phyloP scores from a whole-genome alignment of 2,888 invertebrate species.

The Crossocerus cetratus region DNA sequence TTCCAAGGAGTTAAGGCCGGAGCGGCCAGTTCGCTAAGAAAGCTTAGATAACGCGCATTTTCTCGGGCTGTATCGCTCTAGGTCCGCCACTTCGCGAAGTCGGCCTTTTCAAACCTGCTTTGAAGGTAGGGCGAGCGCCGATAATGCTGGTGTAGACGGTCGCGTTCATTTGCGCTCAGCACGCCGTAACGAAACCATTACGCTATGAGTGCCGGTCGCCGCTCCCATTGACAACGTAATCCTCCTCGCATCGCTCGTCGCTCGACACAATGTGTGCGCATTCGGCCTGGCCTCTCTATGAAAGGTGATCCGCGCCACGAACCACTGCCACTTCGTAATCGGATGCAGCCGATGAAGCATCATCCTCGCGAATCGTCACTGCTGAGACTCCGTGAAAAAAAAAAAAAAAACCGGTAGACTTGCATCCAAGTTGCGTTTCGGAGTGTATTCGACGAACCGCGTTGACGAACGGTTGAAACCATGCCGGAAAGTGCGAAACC shows the following conservation, averaged over 20 bases:
- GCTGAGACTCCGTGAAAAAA: background rate
- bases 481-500: constrained; percentile 40
- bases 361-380: background rate
- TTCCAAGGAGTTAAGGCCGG: constrained; percentile 26
- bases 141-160: constrained; percentile 32
- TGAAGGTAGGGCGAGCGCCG: constrained; percentile 42
- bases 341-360: constrained; percentile 8
- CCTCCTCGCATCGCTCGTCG: constrained; percentile 31
- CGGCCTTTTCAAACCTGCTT: constrained; percentile 50
- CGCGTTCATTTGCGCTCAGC: constrained; percentile 57
- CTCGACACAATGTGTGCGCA: constrained; percentile 17
- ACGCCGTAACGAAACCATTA: constrained; percentile 65
- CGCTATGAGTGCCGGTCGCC: constrained; percentile 29
- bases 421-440: no score
- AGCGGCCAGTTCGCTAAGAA: constrained; percentile 28
- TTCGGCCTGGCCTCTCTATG: constrained; percentile 25
- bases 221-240: constrained; percentile 50
- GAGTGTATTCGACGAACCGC: no score
- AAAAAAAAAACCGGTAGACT: background rate
- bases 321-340: constrained; percentile 10
- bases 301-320: constrained; percentile 31
- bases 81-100: constrained; percentile 9
- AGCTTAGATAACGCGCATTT: constrained; percentile 44
- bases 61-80: constrained; percentile 9
- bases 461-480: constrained; percentile 29